Conservation (phyloP, 2,113 vertebrate species). For the Phrynocephalus versicolor region DNA sequence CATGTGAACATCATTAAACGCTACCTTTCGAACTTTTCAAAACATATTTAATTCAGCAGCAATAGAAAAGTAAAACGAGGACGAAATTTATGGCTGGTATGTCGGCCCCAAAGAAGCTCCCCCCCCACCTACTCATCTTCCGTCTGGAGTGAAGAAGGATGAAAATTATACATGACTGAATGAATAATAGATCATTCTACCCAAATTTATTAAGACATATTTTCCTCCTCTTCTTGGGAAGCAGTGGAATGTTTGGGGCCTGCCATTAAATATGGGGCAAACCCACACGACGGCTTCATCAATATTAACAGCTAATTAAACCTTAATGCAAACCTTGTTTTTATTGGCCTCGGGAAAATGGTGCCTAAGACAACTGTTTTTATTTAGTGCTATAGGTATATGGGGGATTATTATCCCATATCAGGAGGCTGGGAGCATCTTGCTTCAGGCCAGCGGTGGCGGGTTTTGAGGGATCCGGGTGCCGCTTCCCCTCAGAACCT, state of each 20-base stretch:
- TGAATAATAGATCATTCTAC: slow-evolving; percentile 61
- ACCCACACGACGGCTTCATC: slow-evolving; percentile 62
- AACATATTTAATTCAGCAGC: slow-evolving; percentile 50
- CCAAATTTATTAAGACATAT: slow-evolving; percentile 12
- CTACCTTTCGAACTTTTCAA: slow-evolving; percentile 55
- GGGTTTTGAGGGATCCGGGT: background rate
- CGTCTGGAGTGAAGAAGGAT: slow-evolving; percentile 61
- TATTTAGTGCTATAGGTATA: slow-evolving; percentile 45
- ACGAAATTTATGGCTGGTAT: slow-evolving; percentile 40
- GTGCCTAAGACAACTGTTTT: slow-evolving; percentile 33
- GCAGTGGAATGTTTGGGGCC: slow-evolving; percentile 21
- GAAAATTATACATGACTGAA: slow-evolving; percentile 60
- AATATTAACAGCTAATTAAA: slow-evolving; percentile 79
- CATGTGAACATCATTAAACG: slow-evolving; percentile 24
- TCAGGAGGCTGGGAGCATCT: background rate
- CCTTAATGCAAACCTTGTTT: slow-evolving; percentile 58
- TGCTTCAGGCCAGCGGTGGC: background rate
- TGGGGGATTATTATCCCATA: background rate
- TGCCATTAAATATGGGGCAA: slow-evolving; percentile 70
- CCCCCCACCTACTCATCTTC: slow-evolving; percentile 35
- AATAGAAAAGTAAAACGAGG: slow-evolving; percentile 58
- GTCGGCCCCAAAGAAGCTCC: slow-evolving; percentile 40
- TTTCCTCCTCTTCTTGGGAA: background rate
- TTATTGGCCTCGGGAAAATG: slow-evolving; percentile 43
- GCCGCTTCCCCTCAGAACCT: no score